These are phyloP conservation scores for Leptopilina clavipes DNA, from an alignment of 1,140 invertebrate species.

Conservation along the genomic window DNA sequence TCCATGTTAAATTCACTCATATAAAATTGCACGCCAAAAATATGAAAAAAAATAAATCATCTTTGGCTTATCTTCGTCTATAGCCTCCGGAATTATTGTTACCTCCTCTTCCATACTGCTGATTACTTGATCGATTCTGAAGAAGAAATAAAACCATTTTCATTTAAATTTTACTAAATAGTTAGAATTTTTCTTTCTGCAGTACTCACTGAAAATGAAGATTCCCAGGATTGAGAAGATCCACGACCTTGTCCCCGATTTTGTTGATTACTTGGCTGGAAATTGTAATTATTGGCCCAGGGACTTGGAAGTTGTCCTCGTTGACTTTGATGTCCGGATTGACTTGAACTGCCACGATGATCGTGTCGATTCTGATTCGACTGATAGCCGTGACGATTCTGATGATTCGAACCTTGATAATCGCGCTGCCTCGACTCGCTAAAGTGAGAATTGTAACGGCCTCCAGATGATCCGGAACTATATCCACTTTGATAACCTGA, in stretches of 20 bases:
- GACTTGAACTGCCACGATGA: slow-evolving; percentile 34
- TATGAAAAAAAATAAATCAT: too few species aligned
- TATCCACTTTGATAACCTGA: slow-evolving; percentile 63
- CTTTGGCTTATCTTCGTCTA: slow-evolving; percentile 43
- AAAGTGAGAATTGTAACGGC: slow-evolving; percentile 38
- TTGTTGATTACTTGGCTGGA: slow-evolving; percentile 34
- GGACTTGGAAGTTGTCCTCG: slow-evolving; percentile 34
- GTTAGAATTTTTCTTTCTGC: too few species aligned
- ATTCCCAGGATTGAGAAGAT: not conserved
- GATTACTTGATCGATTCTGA: slow-evolving; percentile 55
- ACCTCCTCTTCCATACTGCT: slow-evolving; percentile 44
- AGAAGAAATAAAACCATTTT: slow-evolving; percentile 25
- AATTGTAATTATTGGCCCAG: slow-evolving; percentile 44
- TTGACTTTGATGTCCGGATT: slow-evolving; percentile 41
- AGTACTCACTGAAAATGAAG: not conserved
- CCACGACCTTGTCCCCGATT: slow-evolving; percentile 46
- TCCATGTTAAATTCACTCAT: not conserved
- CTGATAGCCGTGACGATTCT: slow-evolving; percentile 20
- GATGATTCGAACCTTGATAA: slow-evolving; percentile 33
- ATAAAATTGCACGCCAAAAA: slow-evolving; percentile 36
- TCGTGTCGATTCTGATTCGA: not conserved
- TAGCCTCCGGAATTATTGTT: slow-evolving; percentile 39
- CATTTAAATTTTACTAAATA: too few species aligned
- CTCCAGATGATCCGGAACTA: slow-evolving; percentile 49
- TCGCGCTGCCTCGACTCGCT: slow-evolving; percentile 9